These are phyloP conservation scores for Gibbula magus DNA, from an alignment of 2,888 invertebrate species.

Conservation along the genomic window DNA sequence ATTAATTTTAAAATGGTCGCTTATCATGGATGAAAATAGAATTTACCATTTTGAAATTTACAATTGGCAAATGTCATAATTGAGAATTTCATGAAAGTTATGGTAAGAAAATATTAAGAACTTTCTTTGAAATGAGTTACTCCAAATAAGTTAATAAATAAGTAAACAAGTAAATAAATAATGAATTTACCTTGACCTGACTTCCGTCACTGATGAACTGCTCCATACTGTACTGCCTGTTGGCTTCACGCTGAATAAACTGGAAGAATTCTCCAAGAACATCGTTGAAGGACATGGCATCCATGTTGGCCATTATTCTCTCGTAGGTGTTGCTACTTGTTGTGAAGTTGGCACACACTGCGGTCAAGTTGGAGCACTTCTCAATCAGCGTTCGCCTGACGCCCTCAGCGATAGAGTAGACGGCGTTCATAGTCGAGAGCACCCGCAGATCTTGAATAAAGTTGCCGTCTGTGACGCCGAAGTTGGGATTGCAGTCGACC, in stretches of 20 bases:
- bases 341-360: constrained; percentile 51
- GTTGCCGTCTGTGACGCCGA: not conserved
- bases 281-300: constrained; percentile 54
- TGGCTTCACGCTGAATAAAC: constrained; percentile 61
- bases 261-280: constrained; percentile 48
- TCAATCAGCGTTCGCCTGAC: constrained; percentile 67
- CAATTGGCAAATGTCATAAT: too few relatives aligned
- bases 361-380: constrained; percentile 54
- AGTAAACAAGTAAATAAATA: not conserved
- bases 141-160: too few relatives aligned
- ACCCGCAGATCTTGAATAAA: constrained; percentile 63
- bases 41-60: too few relatives aligned
- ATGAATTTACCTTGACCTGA: not conserved
- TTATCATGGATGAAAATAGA: too few relatives aligned
- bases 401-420: constrained; percentile 72
- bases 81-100: too few relatives aligned
- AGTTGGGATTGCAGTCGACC: not conserved
- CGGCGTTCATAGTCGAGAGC: constrained; percentile 74
- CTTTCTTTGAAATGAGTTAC: too few relatives aligned
- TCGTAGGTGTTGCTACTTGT: constrained; percentile 45
- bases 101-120: too few relatives aligned
- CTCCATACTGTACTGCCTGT: constrained; percentile 47
- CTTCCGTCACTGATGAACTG: not conserved
- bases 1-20: too few relatives aligned
- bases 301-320: constrained; percentile 56